A percentile compares a stretch with the other conserved stretches of the same genome.
Conservation (phyloP, 1,140 invertebrate species). For the Parasteatoda tepidariorum region DNA sequence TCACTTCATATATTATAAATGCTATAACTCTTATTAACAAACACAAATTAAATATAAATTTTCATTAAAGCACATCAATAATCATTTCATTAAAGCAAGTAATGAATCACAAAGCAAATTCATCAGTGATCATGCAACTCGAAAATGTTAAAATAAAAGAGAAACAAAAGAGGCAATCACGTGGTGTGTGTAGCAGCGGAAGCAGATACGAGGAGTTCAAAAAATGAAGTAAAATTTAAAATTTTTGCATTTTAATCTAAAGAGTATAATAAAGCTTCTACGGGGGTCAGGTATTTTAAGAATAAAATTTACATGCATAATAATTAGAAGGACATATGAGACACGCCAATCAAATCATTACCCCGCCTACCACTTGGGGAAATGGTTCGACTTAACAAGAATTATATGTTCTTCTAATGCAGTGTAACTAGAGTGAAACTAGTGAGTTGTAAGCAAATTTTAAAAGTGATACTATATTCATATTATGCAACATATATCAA, state of each 20-base stretch:
- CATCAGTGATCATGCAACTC: slow-evolving; percentile 7
- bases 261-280: slow-evolving; percentile 55
- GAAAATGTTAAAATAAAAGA: not conserved
- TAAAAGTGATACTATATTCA: too few relatives aligned
- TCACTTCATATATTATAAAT: too few relatives aligned
- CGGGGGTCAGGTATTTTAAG: slow-evolving; percentile 24
- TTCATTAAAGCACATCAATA: too few relatives aligned
- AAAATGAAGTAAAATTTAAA: not conserved
- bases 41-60: too few relatives aligned
- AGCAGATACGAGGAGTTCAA: slow-evolving; percentile 55
- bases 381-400: not conserved
- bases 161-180: slow-evolving; percentile 47
- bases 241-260: slow-evolving; percentile 8
- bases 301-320: slow-evolving; percentile 35
- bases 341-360: slow-evolving; percentile 7
- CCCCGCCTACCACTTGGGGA: slow-evolving; percentile 31
- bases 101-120: too few relatives aligned
- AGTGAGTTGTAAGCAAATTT: too few relatives aligned
- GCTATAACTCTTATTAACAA: too few relatives aligned
- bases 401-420: not conserved
- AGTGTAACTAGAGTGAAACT: slow-evolving; percentile 1
- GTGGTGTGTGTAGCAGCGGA: slow-evolving; percentile 55
- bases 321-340: not conserved
- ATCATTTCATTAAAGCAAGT: too few relatives aligned
- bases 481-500: too few relatives aligned